Evolutionary conservation across 1,140 invertebrate species (phyloP), one percentile per base, ranked within the genome.

Genomic region (Tetraneura akinire): DNA sequence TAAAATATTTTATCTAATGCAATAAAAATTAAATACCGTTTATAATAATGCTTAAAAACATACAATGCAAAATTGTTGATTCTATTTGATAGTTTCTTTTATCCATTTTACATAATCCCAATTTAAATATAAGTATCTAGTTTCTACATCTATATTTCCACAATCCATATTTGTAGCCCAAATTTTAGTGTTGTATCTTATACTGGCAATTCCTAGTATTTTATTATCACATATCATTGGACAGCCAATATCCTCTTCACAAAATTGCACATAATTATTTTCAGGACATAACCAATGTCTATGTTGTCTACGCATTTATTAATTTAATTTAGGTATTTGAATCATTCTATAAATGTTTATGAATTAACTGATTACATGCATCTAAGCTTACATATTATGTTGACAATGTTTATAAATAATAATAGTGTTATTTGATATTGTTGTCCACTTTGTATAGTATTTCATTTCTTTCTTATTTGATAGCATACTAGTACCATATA

Each of bases 201-300:
- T 37, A 29, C 74, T 78, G 21, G 55, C 55, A 29, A 78, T 78
- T 78, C 74, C 53, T 29, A 62, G 62, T 62, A 76, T 16, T 26
- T 57, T 37, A 16, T 57, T 16, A 13, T 76, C 32, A 42, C 73
- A 78, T 5, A 62, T n/a, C 74, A 78, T 62, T 14, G 74, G 74
- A n/a, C 53, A 78, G 18, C 74, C 74, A 13, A 78, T 78, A 29
- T 78, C 55, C 16, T 78, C 74, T 18, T 78, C 55, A 13, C 74
- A 78, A 47, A 78, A 78, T 42, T 76, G 73, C 23, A 76, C 51
- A 23, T 42, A 8, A 47, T 16, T 45, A 62, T 10, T 37, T 23
- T 62, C n/a, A 1, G 37, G 74, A 3, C 53, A 62, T 13, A 78
- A 10, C 53, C 37, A 78, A 42, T 57, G 16, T 11, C 14, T 57